Evolutionary conservation across 2,113 vertebrate genomes (phyloP).

Genomic region (Gallinago undulata): DNA sequence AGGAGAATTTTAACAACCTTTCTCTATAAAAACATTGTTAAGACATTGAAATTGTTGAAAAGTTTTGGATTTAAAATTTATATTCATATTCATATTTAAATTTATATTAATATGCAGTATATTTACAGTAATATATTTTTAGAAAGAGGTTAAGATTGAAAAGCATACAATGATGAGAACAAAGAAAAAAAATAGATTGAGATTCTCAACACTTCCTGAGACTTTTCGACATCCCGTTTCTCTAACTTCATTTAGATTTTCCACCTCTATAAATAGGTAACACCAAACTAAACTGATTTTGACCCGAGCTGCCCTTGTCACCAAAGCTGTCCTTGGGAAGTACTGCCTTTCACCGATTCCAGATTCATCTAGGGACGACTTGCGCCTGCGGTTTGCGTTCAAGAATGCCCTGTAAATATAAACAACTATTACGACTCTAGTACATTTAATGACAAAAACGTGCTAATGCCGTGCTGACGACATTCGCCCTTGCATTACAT

Average conservation of each 20-base stretch:
- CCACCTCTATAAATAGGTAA: neutral
- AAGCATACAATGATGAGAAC: neutral
- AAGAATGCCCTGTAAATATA: slow-evolving; percentile 35
- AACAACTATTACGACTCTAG: neutral
- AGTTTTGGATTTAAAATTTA: neutral
- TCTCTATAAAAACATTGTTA: neutral
- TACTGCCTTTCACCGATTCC: neutral
- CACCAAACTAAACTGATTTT: neutral
- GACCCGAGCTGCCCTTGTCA: neutral
- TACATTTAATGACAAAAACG: slow-evolving; percentile 15
- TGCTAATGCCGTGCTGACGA: neutral
- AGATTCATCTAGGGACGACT: neutral
- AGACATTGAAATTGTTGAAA: neutral
- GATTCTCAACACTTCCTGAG: neutral
- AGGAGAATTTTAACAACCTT: neutral
- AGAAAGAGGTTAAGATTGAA: neutral
- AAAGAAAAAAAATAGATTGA: neutral
- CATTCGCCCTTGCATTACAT: neutral
- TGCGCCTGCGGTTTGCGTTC: neutral
- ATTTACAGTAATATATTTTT: neutral
- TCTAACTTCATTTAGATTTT: neutral
- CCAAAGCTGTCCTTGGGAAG: neutral
- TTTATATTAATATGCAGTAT: neutral
- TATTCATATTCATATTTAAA: neutral
- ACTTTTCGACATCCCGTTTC: neutral